Percentiles rank a stretch among this genome's conserved stretches.
Conservation (phyloP, 2,797 vertebrate genomes). For the Anolis apletophallus region DNA sequence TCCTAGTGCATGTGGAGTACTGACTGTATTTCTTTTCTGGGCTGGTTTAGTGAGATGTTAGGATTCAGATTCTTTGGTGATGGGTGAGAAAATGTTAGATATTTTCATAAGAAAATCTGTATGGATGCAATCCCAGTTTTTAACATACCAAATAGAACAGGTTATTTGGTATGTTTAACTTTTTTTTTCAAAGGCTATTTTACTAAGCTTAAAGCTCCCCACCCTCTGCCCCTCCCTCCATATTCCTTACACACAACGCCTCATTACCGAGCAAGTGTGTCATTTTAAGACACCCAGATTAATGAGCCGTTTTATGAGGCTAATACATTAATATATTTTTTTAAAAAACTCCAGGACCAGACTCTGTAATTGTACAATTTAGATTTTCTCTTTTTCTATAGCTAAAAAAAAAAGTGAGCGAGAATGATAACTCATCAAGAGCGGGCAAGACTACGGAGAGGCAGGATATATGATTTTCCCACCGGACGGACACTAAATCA, state of each 20-base stretch:
- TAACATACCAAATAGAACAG: background rate
- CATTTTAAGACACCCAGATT: slow-evolving; percentile 78
- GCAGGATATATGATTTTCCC: slow-evolving; percentile 65
- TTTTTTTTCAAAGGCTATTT: no score
- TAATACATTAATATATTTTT: slow-evolving; percentile 81
- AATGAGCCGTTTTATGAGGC: slow-evolving; percentile 80
- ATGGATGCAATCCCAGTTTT: background rate
- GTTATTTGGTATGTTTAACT: no score
- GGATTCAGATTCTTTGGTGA: no score
- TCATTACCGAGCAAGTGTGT: slow-evolving; percentile 76
- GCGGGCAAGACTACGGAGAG: slow-evolving; percentile 69
- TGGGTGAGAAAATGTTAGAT: background rate
- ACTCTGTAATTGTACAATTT: slow-evolving; percentile 80
- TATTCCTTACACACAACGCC: slow-evolving; percentile 66
- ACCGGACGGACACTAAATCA: slow-evolving; percentile 61
- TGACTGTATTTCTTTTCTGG: background rate
- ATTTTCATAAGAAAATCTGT: background rate
- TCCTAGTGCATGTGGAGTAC: no score
- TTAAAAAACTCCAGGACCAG: slow-evolving; percentile 74
- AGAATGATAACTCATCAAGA: slow-evolving; percentile 74
- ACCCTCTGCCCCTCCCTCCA: slow-evolving; percentile 46
- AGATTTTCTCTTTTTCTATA: slow-evolving; percentile 55
- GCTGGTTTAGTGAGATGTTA: no score
- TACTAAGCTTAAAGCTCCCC: slow-evolving; percentile 38
- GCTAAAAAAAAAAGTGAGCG: background rate